Conservation (phyloP, 2,888 invertebrate genomes). For the Synergus itoensis region DNA sequence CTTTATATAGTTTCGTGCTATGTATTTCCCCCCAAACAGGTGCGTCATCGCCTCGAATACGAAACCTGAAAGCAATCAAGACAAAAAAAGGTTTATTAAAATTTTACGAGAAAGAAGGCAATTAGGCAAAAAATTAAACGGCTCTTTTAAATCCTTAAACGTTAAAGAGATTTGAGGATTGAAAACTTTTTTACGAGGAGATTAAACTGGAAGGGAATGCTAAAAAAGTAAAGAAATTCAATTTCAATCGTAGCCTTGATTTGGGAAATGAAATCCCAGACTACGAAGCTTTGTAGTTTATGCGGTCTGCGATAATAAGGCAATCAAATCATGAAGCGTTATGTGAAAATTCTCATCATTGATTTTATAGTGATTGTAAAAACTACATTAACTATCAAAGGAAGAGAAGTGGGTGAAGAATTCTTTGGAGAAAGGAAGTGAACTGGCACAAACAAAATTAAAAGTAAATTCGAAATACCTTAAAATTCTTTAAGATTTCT, state of each 20-base stretch:
- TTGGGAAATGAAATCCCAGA: neutral
- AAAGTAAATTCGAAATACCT: neutral
- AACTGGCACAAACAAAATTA: neutral
- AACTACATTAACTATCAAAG: too few species aligned
- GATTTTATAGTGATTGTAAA: neutral
- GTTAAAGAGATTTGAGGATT: neutral
- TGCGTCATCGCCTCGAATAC: slow-evolving; percentile 61
- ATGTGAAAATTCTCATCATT: neutral
- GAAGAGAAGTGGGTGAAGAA: neutral
- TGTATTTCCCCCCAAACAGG: neutral
- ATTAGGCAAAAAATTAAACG: neutral
- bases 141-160: neutral
- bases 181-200: neutral
- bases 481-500: too few species aligned
- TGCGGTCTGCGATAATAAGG: neutral
- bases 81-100: slow-evolving; percentile 43
- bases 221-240: neutral
- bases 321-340: neutral
- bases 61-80: slow-evolving; percentile 60
- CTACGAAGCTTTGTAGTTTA: neutral
- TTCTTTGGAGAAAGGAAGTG: neutral
- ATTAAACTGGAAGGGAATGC: neutral
- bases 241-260: neutral
- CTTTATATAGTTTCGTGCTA: slow-evolving; percentile 24
- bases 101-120: neutral